Conservation (phyloP, 30 jellyfish, hydroid and myxozoan genomes). For the Catostylus mosaicus region DNA sequence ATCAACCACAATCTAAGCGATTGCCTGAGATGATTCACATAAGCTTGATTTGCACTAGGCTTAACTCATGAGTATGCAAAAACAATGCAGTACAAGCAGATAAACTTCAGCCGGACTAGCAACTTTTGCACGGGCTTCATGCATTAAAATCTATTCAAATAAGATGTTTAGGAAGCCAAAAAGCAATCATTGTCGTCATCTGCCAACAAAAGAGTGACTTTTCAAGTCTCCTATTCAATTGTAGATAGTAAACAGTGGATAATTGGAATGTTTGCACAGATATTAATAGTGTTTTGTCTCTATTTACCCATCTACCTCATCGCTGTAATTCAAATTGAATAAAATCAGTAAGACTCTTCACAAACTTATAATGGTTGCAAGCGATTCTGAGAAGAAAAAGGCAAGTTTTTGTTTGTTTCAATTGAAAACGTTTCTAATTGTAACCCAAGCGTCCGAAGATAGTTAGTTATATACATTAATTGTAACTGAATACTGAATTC, state of each 20-base stretch:
- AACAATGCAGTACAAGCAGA: background rate
- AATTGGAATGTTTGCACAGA: background rate
- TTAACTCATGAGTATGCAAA: background rate
- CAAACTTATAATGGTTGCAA: background rate
- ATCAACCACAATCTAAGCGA: background rate
- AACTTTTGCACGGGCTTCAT: constrained; percentile 9
- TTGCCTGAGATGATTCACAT: background rate
- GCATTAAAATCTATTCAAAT: background rate
- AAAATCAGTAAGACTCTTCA: too few relatives aligned
- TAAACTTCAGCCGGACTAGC: background rate
- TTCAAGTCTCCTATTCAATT: background rate
- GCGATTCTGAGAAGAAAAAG: background rate
- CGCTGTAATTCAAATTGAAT: too few relatives aligned
- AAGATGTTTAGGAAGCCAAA: too few relatives aligned
- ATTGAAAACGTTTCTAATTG: background rate
- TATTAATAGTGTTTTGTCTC: too few relatives aligned
- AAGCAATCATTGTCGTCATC: background rate
- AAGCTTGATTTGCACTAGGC: constrained; percentile 2
- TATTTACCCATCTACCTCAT: too few relatives aligned
- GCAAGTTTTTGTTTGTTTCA: background rate
- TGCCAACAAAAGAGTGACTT: background rate
- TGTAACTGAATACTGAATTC: too few relatives aligned
- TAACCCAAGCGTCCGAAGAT: too few relatives aligned
- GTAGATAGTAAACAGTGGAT: background rate
- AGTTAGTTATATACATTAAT: too few relatives aligned